Conservation (phyloP, 2,888 invertebrate species). For the Tipula unca region DNA sequence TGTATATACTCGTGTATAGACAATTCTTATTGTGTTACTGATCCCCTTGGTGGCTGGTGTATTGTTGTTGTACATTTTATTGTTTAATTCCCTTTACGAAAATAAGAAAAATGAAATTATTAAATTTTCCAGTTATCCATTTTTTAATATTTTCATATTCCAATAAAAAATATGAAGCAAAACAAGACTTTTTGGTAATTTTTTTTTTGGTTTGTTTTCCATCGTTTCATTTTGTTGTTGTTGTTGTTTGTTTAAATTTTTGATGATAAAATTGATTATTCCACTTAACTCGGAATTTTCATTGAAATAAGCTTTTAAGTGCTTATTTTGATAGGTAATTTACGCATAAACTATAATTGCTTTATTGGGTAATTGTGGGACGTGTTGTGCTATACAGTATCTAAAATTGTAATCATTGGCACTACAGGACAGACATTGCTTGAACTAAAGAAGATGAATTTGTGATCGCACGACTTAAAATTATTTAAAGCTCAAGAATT, state of each 20-base stretch:
- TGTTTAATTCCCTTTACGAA: background rate
- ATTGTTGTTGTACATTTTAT: background rate
- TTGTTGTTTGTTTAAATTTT: background rate
- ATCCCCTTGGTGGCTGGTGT: background rate
- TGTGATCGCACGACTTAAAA: no score
- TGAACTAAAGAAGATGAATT: no score
- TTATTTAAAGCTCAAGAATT: no score
- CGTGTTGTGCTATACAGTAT: no score
- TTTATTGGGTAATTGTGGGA: no score
- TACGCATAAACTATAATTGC: no score
- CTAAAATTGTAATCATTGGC: no score
- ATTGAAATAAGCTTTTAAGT: background rate
- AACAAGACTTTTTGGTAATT: background rate
- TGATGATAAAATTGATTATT: background rate
- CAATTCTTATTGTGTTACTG: background rate
- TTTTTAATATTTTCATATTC: background rate
- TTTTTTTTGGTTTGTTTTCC: background rate
- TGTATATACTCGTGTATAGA: background rate
- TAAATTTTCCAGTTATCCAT: background rate
- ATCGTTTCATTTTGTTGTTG: no score
- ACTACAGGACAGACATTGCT: no score
- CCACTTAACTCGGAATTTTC: background rate
- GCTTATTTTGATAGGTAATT: no score
- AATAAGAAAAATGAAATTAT: background rate
- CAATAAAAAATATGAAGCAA: no score